Conservation (phyloP, 2,113 vertebrate species). For the Callionymus lyra region DNA sequence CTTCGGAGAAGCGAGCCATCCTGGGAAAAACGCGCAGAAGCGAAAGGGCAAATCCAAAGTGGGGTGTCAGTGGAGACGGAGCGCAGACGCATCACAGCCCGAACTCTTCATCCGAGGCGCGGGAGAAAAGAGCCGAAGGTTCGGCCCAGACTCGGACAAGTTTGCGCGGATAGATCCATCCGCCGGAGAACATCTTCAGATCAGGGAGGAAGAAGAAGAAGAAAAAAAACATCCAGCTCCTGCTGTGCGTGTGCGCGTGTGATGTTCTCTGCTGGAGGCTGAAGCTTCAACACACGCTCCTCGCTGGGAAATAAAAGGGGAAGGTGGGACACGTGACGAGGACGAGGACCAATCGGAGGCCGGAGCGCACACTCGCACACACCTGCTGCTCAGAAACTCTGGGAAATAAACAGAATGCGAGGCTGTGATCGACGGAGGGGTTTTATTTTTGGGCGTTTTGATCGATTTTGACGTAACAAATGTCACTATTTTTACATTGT, state of each 20-base stretch:
- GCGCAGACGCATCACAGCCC: constrained; percentile 76
- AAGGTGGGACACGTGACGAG: constrained; percentile 52
- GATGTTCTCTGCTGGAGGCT: constrained; percentile 29
- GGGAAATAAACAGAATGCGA: too few relatives aligned
- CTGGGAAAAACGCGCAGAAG: constrained; percentile 74
- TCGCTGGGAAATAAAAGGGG: constrained; percentile 39
- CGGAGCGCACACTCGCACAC: constrained; percentile 44
- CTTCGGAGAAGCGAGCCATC: constrained; percentile 95
- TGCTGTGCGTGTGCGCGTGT: constrained; percentile 23
- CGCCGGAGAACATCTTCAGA: background rate
- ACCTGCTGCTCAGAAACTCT: constrained; percentile 18
- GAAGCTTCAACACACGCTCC: constrained; percentile 34
- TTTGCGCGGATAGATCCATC: background rate
- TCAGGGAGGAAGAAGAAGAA: too few relatives aligned
- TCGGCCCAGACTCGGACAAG: too few relatives aligned
- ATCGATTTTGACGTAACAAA: too few relatives aligned
- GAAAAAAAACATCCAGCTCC: constrained; percentile 24
- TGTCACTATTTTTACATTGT: too few relatives aligned
- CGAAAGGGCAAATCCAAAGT: constrained; percentile 73
- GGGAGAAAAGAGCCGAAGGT: constrained; percentile 5
- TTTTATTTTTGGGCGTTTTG: too few relatives aligned
- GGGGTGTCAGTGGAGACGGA: constrained; percentile 63
- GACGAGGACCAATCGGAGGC: constrained; percentile 35
- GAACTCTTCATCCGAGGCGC: constrained; percentile 47
- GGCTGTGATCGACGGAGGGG: too few relatives aligned